These are phyloP conservation scores for Drosophila subpulchrella DNA, from an alignment of 1,140 invertebrate genomes.

Conservation along the genomic window DNA sequence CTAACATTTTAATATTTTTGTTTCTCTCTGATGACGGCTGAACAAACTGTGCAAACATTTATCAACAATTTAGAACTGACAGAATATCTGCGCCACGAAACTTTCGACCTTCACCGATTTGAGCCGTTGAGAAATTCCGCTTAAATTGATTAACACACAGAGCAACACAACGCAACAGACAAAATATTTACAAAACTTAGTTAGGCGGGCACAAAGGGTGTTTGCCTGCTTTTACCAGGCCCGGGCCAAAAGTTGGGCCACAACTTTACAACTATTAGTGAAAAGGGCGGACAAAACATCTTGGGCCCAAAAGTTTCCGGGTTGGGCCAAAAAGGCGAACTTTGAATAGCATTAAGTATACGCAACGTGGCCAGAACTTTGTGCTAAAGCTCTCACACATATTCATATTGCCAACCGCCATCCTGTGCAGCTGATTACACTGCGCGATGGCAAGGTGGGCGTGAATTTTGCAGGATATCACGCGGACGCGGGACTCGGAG, in stretches of 20 bases:
- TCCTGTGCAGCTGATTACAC: slow-evolving; percentile 53
- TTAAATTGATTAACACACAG: slow-evolving; percentile 71
- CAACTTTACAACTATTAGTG: slow-evolving; percentile 58
- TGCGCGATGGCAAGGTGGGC: slow-evolving; percentile 87
- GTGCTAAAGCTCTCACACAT: slow-evolving; percentile 25
- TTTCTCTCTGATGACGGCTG: not conserved
- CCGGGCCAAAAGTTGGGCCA: slow-evolving; percentile 45
- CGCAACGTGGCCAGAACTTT: slow-evolving; percentile 56
- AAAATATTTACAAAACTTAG: slow-evolving; percentile 51
- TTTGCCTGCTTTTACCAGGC: slow-evolving; percentile 31
- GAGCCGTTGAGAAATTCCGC: slow-evolving; percentile 47
- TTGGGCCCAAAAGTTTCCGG: slow-evolving; percentile 14
- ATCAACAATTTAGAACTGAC: slow-evolving; percentile 4
- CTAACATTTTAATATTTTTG: slow-evolving; percentile 1
- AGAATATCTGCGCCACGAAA: slow-evolving; percentile 2
- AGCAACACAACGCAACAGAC: slow-evolving; percentile 2
- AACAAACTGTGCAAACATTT: slow-evolving; percentile 48
- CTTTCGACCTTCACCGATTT: slow-evolving; percentile 32
- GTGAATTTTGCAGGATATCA: slow-evolving; percentile 90
- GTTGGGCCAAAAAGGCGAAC: slow-evolving; percentile 22
- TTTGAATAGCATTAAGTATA: slow-evolving; percentile 73
- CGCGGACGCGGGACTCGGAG: slow-evolving; percentile 89
- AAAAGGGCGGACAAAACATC: slow-evolving; percentile 42
- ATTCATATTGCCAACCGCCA: not conserved
- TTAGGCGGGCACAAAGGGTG: slow-evolving; percentile 37